Conservation (phyloP, 1,140 invertebrate species). For the Portunus trituberculatus region DNA sequence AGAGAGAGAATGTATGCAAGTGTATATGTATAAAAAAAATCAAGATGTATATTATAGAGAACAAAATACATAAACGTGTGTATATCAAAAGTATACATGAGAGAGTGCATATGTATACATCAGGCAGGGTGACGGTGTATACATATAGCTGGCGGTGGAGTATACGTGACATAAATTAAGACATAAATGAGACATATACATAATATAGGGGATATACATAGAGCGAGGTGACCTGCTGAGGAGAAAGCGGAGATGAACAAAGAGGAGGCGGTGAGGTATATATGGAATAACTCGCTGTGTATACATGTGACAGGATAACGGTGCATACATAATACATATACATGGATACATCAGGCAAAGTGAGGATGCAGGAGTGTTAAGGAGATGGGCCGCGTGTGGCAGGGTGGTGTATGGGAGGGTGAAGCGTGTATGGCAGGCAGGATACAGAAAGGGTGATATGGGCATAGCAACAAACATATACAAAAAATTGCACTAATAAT, state of each 20-base stretch:
- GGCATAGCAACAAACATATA: neutral
- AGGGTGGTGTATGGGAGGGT: neutral
- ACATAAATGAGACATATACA: neutral
- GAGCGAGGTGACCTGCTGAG: too few relatives aligned
- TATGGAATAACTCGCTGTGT: neutral
- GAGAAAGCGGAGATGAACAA: too few relatives aligned
- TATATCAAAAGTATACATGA: too few relatives aligned
- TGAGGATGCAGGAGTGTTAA: neutral
- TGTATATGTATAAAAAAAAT: too few relatives aligned
- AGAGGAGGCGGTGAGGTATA: neutral
- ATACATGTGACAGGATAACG: too few relatives aligned
- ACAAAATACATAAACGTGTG: neutral
- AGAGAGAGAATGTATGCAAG: too few relatives aligned
- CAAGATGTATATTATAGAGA: neutral
- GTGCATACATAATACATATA: neutral
- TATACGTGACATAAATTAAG: too few relatives aligned
- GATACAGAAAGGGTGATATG: neutral
- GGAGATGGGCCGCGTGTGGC: neutral
- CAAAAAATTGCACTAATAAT: neutral
- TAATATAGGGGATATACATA: neutral
- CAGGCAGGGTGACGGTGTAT: too few relatives aligned
- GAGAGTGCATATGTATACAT: too few relatives aligned
- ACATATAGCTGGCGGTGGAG: too few relatives aligned
- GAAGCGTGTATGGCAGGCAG: too few relatives aligned
- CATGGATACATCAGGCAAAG: neutral